Conservation (phyloP, 2,113 vertebrate genomes). For the Ammodytes marinus region DNA sequence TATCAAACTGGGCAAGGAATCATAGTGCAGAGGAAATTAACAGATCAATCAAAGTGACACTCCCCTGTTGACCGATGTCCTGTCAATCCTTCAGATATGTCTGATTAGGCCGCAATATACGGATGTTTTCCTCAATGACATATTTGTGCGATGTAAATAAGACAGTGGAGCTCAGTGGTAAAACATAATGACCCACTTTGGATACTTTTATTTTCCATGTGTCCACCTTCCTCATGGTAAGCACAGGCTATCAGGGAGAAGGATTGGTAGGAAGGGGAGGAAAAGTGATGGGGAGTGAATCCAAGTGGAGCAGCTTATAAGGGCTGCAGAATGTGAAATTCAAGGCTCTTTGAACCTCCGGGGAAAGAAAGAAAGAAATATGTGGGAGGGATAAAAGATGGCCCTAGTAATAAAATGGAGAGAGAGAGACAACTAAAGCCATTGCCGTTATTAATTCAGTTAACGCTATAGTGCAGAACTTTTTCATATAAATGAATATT, state of each 20-base stretch:
- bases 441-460: slow-evolving; percentile 20
- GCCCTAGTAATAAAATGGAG: neutral
- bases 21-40: slow-evolving; percentile 58
- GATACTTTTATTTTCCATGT: slow-evolving; percentile 66
- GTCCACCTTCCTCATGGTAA: slow-evolving; percentile 50
- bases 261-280: neutral
- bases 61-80: slow-evolving; percentile 45
- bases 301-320: slow-evolving; percentile 19
- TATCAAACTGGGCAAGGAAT: slow-evolving; percentile 69
- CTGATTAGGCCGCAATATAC: slow-evolving; percentile 58
- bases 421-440: neutral
- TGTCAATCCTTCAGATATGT: slow-evolving; percentile 55
- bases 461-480: too few species aligned
- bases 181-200: slow-evolving; percentile 69
- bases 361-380: neutral
- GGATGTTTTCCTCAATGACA: slow-evolving; percentile 52
- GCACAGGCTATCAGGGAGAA: slow-evolving; percentile 29
- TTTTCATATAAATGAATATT: too few species aligned
- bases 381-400: neutral
- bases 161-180: slow-evolving; percentile 28
- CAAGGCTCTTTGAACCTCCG: slow-evolving; percentile 39
- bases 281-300: slow-evolving; percentile 11
- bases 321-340: slow-evolving; percentile 23
- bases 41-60: slow-evolving; percentile 72
- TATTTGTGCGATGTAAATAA: slow-evolving; percentile 64